Evolutionary conservation across 2,888 invertebrate genomes (phyloP).

Genomic region (Yponomeuta plumbellus): DNA sequence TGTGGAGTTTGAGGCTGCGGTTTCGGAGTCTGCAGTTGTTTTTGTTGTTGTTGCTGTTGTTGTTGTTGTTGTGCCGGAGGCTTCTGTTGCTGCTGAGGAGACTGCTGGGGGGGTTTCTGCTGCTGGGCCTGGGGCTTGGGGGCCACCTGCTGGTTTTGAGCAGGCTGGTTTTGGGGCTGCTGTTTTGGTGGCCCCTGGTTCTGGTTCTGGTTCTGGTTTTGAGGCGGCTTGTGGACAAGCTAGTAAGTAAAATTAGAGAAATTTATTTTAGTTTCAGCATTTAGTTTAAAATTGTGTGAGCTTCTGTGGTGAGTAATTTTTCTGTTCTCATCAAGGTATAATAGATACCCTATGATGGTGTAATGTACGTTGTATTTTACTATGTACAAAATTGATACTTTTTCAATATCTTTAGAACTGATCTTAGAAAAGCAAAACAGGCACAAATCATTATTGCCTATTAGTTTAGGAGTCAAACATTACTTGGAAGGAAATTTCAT

Average conservation of each 20-base stretch:
- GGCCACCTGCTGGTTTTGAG: conserved; percentile 23
- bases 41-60: conserved; percentile 23
- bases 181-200: not conserved
- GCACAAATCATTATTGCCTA: too few relatives aligned
- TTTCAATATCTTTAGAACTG: too few relatives aligned
- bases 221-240: not conserved
- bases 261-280: not conserved
- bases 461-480: too few relatives aligned
- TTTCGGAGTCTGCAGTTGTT: not conserved
- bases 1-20: conserved; percentile 26
- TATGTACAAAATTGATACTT: not conserved
- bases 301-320: too few relatives aligned
- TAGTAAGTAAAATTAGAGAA: not conserved
- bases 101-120: conserved; percentile 24
- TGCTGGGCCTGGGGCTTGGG: conserved; percentile 28
- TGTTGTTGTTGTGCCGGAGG: conserved; percentile 26
- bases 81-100: conserved; percentile 24
- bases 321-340: not conserved
- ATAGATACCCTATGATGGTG: too few relatives aligned
- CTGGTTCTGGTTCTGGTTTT: conserved; percentile 6
- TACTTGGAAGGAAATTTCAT: not conserved
- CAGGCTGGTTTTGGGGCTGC: not conserved
- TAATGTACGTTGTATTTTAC: too few relatives aligned
- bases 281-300: not conserved
- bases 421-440: too few relatives aligned